phyloP scores from a whole-genome alignment of 2,888 invertebrate species.

The Blastobasis lacticolella region DNA sequence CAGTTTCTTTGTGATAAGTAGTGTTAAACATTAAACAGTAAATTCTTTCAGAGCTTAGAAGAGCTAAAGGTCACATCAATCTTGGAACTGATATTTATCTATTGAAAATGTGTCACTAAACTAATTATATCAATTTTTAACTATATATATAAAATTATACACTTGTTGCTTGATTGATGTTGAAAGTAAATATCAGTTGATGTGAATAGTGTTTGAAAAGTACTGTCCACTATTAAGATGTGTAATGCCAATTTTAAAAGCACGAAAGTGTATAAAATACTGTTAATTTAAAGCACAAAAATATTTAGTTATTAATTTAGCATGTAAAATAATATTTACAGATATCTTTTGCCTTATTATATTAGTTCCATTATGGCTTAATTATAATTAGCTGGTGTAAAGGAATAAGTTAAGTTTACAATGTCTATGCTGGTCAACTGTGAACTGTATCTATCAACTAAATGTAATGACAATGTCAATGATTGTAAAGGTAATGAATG shows the following conservation, averaged over 20 bases:
- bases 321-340: background rate
- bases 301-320: background rate
- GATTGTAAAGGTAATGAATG: slow-evolving; percentile 19
- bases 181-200: background rate
- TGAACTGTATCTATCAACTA: background rate
- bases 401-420: background rate
- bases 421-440: background rate
- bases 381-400: background rate
- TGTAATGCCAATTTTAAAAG: background rate
- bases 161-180: slow-evolving; percentile 17
- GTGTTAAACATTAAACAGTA: slow-evolving; percentile 18
- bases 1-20: slow-evolving; percentile 36
- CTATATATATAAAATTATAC: slow-evolving; percentile 10
- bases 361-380: background rate
- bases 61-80: slow-evolving; percentile 17
- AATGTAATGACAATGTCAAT: slow-evolving; percentile 21
- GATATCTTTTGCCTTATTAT: no score
- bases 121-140: background rate
- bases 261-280: slow-evolving; percentile 1
- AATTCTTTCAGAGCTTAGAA: slow-evolving; percentile 24
- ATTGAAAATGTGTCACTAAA: slow-evolving; percentile 7
- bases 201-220: no score
- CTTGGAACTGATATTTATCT: slow-evolving; percentile 22
- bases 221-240: no score
- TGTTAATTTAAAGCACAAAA: background rate